These are phyloP conservation scores for Colinus virginianus DNA, from an alignment of 2,113 vertebrate species.

Conservation along the genomic window DNA sequence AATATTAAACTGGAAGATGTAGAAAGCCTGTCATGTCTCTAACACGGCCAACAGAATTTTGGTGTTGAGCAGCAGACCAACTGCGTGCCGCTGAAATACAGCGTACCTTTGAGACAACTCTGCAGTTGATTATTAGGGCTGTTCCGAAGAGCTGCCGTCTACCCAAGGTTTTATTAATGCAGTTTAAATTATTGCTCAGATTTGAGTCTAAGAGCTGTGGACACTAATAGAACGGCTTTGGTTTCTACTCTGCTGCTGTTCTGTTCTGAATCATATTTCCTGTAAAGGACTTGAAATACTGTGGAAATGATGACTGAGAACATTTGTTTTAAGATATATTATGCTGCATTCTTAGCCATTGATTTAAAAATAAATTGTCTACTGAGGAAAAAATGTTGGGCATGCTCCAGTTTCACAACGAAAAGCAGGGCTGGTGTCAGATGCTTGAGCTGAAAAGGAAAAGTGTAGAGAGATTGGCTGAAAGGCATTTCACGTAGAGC, in stretches of 20 bases:
- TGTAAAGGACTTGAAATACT: constrained; percentile 29
- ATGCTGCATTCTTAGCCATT: constrained; percentile 50
- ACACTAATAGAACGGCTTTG: background rate
- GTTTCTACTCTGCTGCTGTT: constrained; percentile 13
- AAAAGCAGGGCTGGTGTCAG: background rate
- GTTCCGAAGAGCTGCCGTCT: background rate
- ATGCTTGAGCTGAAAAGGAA: background rate
- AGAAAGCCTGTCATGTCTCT: background rate
- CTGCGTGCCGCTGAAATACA: background rate
- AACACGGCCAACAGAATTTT: background rate
- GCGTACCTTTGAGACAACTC: background rate
- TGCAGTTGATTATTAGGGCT: background rate
- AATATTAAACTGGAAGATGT: background rate
- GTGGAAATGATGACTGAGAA: constrained; percentile 66
- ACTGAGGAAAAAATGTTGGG: constrained; percentile 61
- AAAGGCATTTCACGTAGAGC: background rate
- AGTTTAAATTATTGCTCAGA: background rate
- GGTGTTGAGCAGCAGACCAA: background rate
- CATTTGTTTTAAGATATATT: constrained; percentile 58
- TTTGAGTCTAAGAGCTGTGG: background rate
- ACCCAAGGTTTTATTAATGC: background rate
- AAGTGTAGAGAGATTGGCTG: background rate
- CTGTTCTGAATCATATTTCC: constrained; percentile 45
- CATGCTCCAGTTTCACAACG: constrained; percentile 48
- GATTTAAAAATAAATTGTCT: constrained; percentile 73